Evolutionary conservation across 2,888 invertebrate genomes (phyloP).

Genomic region (Barypeithes pellucidus): DNA sequence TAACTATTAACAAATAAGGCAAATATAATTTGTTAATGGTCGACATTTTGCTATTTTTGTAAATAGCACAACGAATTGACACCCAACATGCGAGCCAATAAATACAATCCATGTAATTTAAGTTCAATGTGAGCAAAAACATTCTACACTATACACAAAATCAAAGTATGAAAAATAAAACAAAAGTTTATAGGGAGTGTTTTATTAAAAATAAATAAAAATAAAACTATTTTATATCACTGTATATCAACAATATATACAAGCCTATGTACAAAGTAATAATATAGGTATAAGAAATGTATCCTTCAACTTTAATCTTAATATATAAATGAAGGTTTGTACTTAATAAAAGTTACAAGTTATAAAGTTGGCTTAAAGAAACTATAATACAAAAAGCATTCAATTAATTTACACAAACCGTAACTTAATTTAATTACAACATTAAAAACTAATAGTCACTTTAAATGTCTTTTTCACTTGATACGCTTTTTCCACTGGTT

Average conservation of each 20-base stretch:
- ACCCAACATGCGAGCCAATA: too few species aligned
- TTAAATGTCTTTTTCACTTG: conserved; percentile 42
- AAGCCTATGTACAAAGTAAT: conserved; percentile 57
- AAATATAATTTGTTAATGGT: too few species aligned
- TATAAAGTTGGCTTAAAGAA: conserved; percentile 38
- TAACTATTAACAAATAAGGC: too few species aligned
- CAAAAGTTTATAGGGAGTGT: conserved; percentile 16
- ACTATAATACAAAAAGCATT: conserved; percentile 38
- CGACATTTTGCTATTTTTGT: too few species aligned
- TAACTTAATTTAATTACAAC: conserved; percentile 37
- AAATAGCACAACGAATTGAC: too few species aligned
- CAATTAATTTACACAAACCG: conserved; percentile 45
- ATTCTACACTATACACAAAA: too few species aligned
- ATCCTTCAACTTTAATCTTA: conserved; percentile 52
- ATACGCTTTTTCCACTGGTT: conserved; percentile 26
- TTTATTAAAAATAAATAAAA: conserved; percentile 55
- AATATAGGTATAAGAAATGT: conserved; percentile 45
- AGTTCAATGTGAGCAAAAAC: too few species aligned
- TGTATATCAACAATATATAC: conserved; percentile 58
- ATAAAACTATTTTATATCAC: conserved; percentile 42
- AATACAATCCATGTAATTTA: too few species aligned
- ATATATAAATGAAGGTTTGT: conserved; percentile 41
- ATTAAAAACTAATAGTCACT: conserved; percentile 44
- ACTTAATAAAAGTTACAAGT: conserved; percentile 43
- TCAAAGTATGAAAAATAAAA: conserved; percentile 9